phyloP scores from a whole-genome alignment of 1,140 invertebrate genomes.

The Nasonia longicornis region DNA sequence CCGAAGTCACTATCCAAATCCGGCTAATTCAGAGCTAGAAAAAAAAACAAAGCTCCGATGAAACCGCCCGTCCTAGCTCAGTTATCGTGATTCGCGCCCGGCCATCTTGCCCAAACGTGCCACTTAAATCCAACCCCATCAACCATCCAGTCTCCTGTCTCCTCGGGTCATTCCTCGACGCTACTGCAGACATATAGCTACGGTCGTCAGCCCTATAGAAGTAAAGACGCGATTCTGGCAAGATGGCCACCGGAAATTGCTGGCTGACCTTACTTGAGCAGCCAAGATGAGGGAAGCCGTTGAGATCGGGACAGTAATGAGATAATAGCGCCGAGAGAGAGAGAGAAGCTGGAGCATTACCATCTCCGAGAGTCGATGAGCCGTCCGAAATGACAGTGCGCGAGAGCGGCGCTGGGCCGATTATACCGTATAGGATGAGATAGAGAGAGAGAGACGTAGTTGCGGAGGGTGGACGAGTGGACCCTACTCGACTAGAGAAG shows the following conservation, averaged over 20 bases:
- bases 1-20: too few species aligned
- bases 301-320: conserved; percentile 62
- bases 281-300: conserved; percentile 14
- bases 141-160: neutral
- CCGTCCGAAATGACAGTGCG: conserved; percentile 63
- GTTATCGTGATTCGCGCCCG: conserved; percentile 22
- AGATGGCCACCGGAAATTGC: conserved; percentile 69
- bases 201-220: neutral
- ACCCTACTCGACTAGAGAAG: neutral
- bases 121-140: neutral
- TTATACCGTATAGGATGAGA: neutral
- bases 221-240: conserved; percentile 41
- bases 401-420: neutral
- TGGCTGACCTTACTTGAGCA: conserved; percentile 67
- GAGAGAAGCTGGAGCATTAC: conserved; percentile 50
- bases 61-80: neutral
- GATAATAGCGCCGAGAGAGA: conserved; percentile 54
- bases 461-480: neutral
- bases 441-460: neutral
- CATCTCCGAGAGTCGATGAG: conserved; percentile 63
- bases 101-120: neutral
- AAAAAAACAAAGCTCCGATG: neutral
- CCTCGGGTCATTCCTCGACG: neutral
- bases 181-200: neutral
- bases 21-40: too few species aligned